A percentile compares a stretch with the other conserved stretches of the same genome.
These are phyloP conservation scores for Ammospiza nelsoni DNA, from an alignment of 2,113 vertebrate genomes.

Conservation along the genomic window DNA sequence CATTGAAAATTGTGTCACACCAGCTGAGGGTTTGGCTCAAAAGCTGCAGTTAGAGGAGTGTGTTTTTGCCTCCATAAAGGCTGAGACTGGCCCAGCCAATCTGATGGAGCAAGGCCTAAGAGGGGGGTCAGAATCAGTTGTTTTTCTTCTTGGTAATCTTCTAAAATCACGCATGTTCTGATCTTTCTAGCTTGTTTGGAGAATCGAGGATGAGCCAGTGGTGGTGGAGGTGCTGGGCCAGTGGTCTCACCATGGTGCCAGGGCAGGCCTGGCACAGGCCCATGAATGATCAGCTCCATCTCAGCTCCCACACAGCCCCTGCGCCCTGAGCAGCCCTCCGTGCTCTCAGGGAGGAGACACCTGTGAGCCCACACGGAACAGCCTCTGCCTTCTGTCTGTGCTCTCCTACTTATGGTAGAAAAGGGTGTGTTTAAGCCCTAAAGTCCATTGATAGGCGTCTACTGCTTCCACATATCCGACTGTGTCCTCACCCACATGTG, in stretches of 20 bases:
- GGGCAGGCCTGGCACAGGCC: accelerated
- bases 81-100: background rate
- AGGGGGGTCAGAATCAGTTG: background rate
- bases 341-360: background rate
- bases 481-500: accelerated
- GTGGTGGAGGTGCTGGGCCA: background rate
- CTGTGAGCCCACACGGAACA: background rate
- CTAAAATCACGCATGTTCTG: background rate
- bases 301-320: background rate
- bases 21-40: slow-evolving; percentile 11
- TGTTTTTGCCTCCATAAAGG: background rate
- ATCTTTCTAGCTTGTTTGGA: background rate
- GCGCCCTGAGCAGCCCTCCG: background rate
- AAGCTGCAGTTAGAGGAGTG: background rate
- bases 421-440: background rate
- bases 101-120: background rate
- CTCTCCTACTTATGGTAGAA: background rate
- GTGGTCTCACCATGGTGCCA: accelerated
- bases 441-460: background rate
- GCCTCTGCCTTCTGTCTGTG: background rate
- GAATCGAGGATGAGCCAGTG: accelerated
- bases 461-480: accelerated
- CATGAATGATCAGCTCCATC: background rate
- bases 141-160: background rate
- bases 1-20: background rate